These are phyloP conservation scores for Falco cherrug DNA, from an alignment of 2,797 vertebrate species.

Conservation along the genomic window DNA sequence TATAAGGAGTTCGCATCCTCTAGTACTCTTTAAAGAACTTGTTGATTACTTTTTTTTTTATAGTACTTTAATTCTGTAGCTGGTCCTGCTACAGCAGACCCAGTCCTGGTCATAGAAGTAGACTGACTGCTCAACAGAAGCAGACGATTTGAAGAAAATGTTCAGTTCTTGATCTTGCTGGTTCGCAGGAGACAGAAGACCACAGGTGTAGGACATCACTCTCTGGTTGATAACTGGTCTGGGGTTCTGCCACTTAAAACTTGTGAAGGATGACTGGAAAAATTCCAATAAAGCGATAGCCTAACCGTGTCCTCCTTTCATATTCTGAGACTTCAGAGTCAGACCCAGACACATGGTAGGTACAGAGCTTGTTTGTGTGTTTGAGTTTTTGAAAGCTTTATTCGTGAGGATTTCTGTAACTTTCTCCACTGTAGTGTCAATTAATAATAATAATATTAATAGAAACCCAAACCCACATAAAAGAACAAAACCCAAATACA, in stretches of 20 bases:
- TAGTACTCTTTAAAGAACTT: neutral
- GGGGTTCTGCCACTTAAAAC: neutral
- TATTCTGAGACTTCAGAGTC: neutral
- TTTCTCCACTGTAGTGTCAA: neutral
- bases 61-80: neutral
- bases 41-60: too few species aligned
- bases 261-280: neutral
- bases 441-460: too few species aligned
- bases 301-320: neutral
- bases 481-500: too few species aligned
- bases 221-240: neutral
- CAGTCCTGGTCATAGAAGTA: neutral
- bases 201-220: neutral
- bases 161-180: neutral
- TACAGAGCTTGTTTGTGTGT: too few species aligned
- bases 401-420: neutral
- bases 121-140: neutral
- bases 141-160: neutral
- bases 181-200: neutral
- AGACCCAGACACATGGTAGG: neutral
- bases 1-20: neutral
- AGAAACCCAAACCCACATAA: too few species aligned
- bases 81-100: neutral
- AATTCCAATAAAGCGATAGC: neutral
- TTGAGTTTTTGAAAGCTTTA: neutral